Evolutionary conservation across 2,888 invertebrate species (phyloP).

Genomic region (Perithous albicinctus): DNA sequence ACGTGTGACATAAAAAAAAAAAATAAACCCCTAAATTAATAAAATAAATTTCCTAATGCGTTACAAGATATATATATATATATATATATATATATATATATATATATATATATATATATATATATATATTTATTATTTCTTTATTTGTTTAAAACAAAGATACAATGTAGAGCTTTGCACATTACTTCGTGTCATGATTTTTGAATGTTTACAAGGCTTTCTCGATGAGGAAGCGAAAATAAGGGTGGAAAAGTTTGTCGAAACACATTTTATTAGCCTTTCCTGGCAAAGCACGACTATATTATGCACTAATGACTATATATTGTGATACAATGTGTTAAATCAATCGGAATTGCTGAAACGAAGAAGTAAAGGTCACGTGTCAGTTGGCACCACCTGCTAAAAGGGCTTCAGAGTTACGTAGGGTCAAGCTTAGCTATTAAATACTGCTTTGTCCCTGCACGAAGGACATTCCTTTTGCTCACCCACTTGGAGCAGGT

Average conservation of each 20-base stretch:
- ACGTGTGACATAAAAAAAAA: too few species aligned
- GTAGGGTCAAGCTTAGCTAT: conserved; percentile 57
- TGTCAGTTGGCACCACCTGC: conserved; percentile 36
- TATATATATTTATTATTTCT: too few species aligned
- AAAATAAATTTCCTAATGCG: too few species aligned
- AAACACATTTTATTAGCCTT: conserved; percentile 17
- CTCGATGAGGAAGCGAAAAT: conserved; percentile 53
- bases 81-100: too few species aligned
- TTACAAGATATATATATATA: too few species aligned
- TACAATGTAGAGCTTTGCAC: too few species aligned
- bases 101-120: too few species aligned
- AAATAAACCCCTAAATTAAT: too few species aligned
- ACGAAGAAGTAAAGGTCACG: conserved; percentile 17
- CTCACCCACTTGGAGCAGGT: conserved; percentile 65
- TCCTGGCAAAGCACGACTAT: conserved; percentile 32
- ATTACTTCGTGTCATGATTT: too few species aligned
- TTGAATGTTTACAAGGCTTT: too few species aligned
- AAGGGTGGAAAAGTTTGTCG: conserved; percentile 46
- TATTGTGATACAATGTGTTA: conserved; percentile 12
- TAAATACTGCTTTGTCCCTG: conserved; percentile 71
- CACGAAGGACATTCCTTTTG: conserved; percentile 14
- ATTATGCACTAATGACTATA: background rate
- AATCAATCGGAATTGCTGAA: conserved; percentile 22
- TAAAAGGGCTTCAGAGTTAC: conserved; percentile 10
- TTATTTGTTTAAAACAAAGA: too few species aligned